Evolutionary conservation across 2,113 vertebrate genomes (phyloP).

Genomic region (Triplophysa siluroides): DNA sequence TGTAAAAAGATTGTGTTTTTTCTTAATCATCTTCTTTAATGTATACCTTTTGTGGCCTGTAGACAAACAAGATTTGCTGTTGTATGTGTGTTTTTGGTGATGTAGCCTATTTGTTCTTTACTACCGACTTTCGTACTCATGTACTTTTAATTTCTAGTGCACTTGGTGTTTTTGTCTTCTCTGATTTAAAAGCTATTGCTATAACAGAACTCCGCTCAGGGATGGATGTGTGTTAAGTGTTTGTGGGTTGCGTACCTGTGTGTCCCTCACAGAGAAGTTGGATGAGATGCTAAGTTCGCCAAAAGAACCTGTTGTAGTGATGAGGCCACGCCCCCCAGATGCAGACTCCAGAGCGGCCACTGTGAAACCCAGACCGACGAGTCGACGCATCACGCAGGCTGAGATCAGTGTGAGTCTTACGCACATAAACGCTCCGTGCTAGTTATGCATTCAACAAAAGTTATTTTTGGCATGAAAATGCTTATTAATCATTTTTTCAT

Average conservation of each 20-base stretch:
- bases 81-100: neutral
- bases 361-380: conserved; percentile 91
- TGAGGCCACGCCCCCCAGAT: conserved; percentile 82
- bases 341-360: conserved; percentile 89
- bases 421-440: neutral
- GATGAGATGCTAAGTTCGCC: conserved; percentile 89
- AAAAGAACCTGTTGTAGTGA: conserved; percentile 77
- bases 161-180: conserved; percentile 18
- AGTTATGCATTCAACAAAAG: neutral
- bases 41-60: neutral
- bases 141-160: neutral
- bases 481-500: neutral
- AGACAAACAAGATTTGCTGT: neutral
- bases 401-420: conserved; percentile 86
- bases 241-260: conserved; percentile 21
- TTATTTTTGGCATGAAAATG: neutral
- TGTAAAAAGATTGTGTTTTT: conserved; percentile 25
- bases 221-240: conserved; percentile 21
- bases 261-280: conserved; percentile 84
- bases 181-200: neutral
- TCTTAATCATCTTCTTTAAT: neutral
- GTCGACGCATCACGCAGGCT: conserved; percentile 90
- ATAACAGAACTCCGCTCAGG: no score
- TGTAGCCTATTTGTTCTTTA: neutral
- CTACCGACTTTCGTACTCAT: neutral